Percentiles rank a stretch among this genome's conserved stretches.
phyloP scores from a whole-genome alignment of 2,113 vertebrate genomes.

The Patagioenas fasciata region DNA sequence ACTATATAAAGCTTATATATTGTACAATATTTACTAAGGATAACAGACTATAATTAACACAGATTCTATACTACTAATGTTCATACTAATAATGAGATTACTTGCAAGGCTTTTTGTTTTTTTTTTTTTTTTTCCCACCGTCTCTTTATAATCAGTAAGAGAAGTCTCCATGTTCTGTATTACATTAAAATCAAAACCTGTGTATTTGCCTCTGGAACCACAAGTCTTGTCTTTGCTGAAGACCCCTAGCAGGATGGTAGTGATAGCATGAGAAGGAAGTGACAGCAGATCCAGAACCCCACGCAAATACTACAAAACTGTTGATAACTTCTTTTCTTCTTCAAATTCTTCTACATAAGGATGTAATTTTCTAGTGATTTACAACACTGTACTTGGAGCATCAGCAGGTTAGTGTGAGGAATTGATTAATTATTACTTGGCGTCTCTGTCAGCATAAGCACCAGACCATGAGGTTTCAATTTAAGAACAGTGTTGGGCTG shows the following conservation, averaged over 20 bases:
- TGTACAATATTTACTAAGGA: background rate
- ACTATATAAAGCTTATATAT: background rate
- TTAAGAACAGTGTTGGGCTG: background rate
- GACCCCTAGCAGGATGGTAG: background rate
- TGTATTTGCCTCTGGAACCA: background rate
- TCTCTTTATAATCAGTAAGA: background rate
- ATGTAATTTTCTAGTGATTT: background rate
- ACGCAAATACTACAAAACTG: background rate
- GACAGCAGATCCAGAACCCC: background rate
- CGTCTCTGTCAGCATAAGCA: background rate
- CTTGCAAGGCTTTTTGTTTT: background rate
- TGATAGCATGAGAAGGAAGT: background rate
- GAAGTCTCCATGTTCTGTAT: background rate
- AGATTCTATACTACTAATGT: background rate
- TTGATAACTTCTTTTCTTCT: background rate
- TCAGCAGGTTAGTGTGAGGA: background rate
- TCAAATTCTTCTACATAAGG: background rate
- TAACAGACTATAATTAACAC: background rate
- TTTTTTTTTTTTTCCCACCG: too few relatives aligned
- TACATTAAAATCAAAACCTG: fast-evolving
- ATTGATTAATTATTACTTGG: background rate
- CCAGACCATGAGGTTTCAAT: background rate
- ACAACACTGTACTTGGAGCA: background rate
- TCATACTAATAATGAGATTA: background rate
- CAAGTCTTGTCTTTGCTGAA: background rate